Base-by-base conservation (phyloP, 2,888 invertebrate genomes). In the Epiblema foenella region DNA sequence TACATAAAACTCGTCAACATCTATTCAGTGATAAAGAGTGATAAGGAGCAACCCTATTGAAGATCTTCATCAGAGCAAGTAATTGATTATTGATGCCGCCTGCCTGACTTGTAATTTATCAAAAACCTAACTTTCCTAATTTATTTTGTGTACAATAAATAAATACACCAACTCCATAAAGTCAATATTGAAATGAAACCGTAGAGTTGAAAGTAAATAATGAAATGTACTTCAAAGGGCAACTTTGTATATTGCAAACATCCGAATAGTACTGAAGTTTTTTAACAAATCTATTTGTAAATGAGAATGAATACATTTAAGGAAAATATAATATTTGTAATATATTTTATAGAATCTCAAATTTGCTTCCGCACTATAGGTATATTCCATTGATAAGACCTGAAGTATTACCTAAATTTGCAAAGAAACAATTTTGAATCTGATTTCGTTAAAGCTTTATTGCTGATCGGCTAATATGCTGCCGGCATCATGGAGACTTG, bases 51-150 rank as follows among this genome's bases (percentile, higher is more conserved):
- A 24, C n/a, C 56, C 24, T 29, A 56, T 29, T n/a, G n/a, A 8
- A 24, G 29, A 29, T 29, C 12, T 9, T 54, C 17, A 37, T 4
- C 15, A 57, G 57, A 51, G 18, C 37, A 63, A 39, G 15, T 64
- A 15, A 52, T 58, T 58, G 42, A 15, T 64, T 17, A 52, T 64
- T 58, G 42, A 64, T 58, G 51, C 57, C 69, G 37, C 24, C 63
- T 24, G 62, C 42, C 7, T 17, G 29, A 39, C 37, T 49, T 57
- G 37, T 49, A 69, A 24, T 58, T 57, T 33, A 37, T 37, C 24
- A 11, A 18, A 56, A 57, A 62, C 33, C n/a, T 46, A 62, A 60
- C 15, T 59, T 69, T 12, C n/a, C 20, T 18, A 18, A 33, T 49
- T 66, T 37, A 24, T 46, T 42, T 46, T 57, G n/a, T 49, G n/a